Evolutionary conservation across 1,140 invertebrate species (phyloP), one percentile per base, ranked within the genome.

Genomic region (Condylostylus longicornis): DNA sequence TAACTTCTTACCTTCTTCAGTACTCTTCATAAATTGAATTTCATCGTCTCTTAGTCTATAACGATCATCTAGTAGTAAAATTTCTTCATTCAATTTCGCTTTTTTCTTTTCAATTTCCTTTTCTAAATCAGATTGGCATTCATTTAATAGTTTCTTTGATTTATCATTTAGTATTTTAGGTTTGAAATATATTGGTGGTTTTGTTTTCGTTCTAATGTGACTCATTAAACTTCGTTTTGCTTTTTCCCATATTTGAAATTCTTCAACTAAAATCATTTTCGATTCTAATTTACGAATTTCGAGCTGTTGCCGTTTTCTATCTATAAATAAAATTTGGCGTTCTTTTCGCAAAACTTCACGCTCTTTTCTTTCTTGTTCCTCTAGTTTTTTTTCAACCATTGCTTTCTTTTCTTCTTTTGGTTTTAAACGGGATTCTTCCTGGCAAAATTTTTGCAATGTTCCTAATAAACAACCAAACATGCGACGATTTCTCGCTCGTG

Each of bases 381-480:
- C 90, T 21, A 97, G 72, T 61, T 93, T 89, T 41, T 83, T 78
- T 61, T 96, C 91, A 20, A 97, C 82, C 66, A 87, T 76, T 9
- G 82, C 83, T 53, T 68, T 69, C 68, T 50, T 75, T 54, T 61
- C 49, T 54, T 75, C 77, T 54, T 75, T 79, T 53, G 72, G 74
- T 62, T 88, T 86, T 38, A 88, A 63, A 42, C 80, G 79, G 35
- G 84, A 87, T 64, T 95, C 88, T 59, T 97, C 91, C 56, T 88
- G 82, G 51, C 88, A 80, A 60, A 97, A 97, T 58, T 88, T 90
- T 52, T 94, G 86, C 43, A 97, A 62, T 28, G 91, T 96, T 4
- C 91, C 91, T 22, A 97, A 61, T 23, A 97, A 65, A 19, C 85
- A 83, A 18, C 91, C 89, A 69, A 97, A 95, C 82, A 97, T 95